Conservation (phyloP, 2,888 invertebrate species). For the Netelia melanura region DNA sequence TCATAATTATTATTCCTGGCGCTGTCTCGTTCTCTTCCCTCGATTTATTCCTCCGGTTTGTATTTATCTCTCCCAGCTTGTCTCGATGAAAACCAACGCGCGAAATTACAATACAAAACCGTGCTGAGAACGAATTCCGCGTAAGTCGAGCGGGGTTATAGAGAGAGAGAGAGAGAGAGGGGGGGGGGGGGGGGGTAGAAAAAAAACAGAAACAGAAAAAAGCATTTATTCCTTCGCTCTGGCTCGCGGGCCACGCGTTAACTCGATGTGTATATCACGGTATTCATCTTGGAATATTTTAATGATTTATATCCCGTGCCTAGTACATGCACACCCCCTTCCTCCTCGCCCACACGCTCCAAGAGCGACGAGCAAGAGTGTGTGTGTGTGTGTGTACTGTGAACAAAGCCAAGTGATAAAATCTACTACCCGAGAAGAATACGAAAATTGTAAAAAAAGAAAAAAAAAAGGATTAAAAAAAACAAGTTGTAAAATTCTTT, state of each 20-base stretch:
- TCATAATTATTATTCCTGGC: conserved; percentile 39
- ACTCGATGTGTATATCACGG: conserved; percentile 49
- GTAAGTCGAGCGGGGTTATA: conserved; percentile 33
- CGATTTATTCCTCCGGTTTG: conserved; percentile 5
- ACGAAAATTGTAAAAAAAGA: background rate
- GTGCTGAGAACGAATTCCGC: conserved; percentile 20
- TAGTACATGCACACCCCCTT: background rate
- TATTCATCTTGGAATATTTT: conserved; percentile 47
- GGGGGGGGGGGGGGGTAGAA: background rate
- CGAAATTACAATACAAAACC: conserved; percentile 16
- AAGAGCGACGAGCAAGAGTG: background rate
- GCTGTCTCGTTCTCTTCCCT: conserved; percentile 23
- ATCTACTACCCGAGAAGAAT: background rate
- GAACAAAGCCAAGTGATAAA: background rate
- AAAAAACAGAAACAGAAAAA: conserved; percentile 30
- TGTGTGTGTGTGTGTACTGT: background rate
- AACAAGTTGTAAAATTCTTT: background rate
- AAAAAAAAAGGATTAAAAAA: background rate
- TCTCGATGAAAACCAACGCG: conserved; percentile 29
- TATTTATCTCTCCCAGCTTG: conserved; percentile 28
- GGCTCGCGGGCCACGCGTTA: conserved; percentile 48
- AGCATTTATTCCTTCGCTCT: conserved; percentile 26
- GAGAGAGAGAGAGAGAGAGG: too few species aligned
- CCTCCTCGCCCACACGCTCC: conserved; percentile 1
- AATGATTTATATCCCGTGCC: conserved; percentile 49